Evolutionary conservation across 2,888 invertebrate genomes (phyloP), one percentile per base, ranked within the genome.

Genomic region (Ormia ochracea): DNA sequence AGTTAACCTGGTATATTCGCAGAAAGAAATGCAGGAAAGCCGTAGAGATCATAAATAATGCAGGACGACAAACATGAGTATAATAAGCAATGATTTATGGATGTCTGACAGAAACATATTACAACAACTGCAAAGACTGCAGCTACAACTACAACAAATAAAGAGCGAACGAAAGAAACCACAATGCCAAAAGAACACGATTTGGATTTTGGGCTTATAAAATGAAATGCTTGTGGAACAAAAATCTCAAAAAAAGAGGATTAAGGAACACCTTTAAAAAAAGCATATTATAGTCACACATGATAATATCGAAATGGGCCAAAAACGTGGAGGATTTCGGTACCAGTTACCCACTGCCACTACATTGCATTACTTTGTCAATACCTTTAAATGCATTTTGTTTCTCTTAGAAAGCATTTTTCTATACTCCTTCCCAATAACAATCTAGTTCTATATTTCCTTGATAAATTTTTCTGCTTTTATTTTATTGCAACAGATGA

Each of bases 1-100:
- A 38, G 5, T 14, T 45, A 68, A 75, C 17, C 59, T 33, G 66
- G 59, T 21, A 52, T n/a, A n/a, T n/a, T n/a, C n/a, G n/a, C n/a
- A 65, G 26, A 50, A 50, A 58, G 19, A 66, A 63, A 54, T 61
- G 48, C 43, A 50, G 31, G 56, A 52, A 61, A 54, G 21, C 38
- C 38, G 63, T 77, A 48, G 56, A 70, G 70, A 70, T 77, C 76
- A 77, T 77, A 77, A 77, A 77, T 77, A 77, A 77, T 70, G 76
- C 69, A 70, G 69, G 76, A 77, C 69, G 76, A 77, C 69, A 77
- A 77, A 77, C 76, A 70, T 70, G 56, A 77, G 76, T 54, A 77
- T 70, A 77, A 70, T 77, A 77, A 77, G 76, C 48, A 63, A 70
- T 70, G 69, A 70, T 77, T 77, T 77, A 77, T 77, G 76, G 58